These are phyloP conservation scores for Channallabes apus DNA, from an alignment of 2,797 vertebrate genomes.

Conservation along the genomic window DNA sequence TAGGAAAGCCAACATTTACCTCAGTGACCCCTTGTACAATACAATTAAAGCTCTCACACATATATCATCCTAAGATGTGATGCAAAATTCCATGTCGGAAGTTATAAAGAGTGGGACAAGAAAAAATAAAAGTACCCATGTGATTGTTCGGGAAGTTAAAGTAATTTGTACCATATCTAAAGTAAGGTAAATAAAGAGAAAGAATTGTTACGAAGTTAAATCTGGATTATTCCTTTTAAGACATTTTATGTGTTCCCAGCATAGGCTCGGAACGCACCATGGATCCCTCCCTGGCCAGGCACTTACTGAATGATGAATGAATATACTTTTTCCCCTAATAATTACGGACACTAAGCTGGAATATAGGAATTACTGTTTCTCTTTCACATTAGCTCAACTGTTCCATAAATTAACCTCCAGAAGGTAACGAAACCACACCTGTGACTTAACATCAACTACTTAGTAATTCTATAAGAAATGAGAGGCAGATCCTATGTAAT, in stretches of 20 bases:
- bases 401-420: neutral
- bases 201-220: constrained; percentile 29
- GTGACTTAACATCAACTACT: constrained; percentile 24
- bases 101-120: neutral
- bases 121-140: neutral
- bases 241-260: neutral
- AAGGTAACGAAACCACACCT: constrained; percentile 7
- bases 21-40: constrained; percentile 50
- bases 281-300: neutral
- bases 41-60: constrained; percentile 29
- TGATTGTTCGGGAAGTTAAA: constrained; percentile 35
- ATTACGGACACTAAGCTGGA: neutral
- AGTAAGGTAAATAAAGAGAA: constrained; percentile 27
- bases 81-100: constrained; percentile 22
- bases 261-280: neutral
- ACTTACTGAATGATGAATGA: constrained; percentile 11
- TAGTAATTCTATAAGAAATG: constrained; percentile 22
- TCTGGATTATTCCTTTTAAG: constrained; percentile 22
- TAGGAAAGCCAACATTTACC: constrained; percentile 62
- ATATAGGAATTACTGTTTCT: neutral
- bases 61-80: constrained; percentile 35
- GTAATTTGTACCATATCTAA: constrained; percentile 18
- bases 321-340: constrained; percentile 6
- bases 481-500: constrained; percentile 2
- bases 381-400: constrained; percentile 19